A percentile compares a stretch with the other conserved stretches of the same genome.
Evolutionary conservation across 2,113 vertebrate genomes (phyloP).

Genomic region (Callithrix jacchus): DNA sequence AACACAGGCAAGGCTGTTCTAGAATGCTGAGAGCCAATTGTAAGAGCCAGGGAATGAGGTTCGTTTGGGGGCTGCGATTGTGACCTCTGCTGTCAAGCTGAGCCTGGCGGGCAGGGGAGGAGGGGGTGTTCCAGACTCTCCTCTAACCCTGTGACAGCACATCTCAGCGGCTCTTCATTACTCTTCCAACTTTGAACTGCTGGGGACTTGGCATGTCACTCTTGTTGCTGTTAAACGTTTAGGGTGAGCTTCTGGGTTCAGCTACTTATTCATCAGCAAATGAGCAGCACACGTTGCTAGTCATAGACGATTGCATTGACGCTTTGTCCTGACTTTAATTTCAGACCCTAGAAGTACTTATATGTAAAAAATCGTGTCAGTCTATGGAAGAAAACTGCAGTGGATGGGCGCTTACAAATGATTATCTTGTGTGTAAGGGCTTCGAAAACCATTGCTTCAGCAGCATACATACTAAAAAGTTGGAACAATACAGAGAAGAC

Average conservation of each 20-base stretch:
- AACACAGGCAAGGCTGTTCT: conserved; percentile 64
- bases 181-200: background rate
- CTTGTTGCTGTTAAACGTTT: background rate
- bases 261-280: background rate
- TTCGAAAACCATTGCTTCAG: background rate
- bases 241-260: background rate
- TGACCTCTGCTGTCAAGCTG: background rate
- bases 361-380: background rate
- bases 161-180: background rate
- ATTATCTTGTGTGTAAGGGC: background rate
- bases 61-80: background rate
- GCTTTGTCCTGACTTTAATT: background rate
- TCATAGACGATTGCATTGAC: background rate
- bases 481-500: background rate
- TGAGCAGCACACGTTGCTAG: background rate
- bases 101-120: too few species aligned
- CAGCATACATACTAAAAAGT: too few species aligned
- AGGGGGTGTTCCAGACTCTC: rapidly evolving
- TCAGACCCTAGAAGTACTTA: background rate
- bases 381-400: background rate
- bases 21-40: conserved; percentile 51
- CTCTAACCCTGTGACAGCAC: background rate
- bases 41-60: background rate
- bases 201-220: background rate
- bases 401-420: background rate